These are phyloP conservation scores for Tringa solitaria DNA, from an alignment of 2,113 vertebrate species.

Conservation along the genomic window DNA sequence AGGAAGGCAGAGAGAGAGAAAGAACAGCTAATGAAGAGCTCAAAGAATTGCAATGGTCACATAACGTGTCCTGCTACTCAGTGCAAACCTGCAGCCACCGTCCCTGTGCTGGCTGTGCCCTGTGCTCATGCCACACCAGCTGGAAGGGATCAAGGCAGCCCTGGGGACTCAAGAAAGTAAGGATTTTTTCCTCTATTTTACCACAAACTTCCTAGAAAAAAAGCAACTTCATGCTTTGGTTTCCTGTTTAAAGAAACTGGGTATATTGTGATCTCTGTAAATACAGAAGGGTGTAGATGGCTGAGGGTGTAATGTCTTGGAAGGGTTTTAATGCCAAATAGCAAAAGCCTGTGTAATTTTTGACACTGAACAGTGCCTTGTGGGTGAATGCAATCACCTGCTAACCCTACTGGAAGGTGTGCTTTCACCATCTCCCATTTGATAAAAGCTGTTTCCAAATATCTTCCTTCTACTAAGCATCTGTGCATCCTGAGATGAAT, in stretches of 20 bases:
- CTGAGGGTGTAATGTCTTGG: not conserved
- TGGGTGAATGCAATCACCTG: not conserved
- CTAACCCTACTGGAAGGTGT: not conserved
- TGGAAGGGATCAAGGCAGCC: not conserved
- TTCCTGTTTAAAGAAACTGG: not conserved
- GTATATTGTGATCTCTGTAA: not conserved
- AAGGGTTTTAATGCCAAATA: not conserved
- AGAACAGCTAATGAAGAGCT: not conserved
- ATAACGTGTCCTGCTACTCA: fast-evolving
- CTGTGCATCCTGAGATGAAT: not conserved
- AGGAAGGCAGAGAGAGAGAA: not conserved
- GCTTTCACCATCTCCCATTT: not conserved
- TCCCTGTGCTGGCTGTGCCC: not conserved
- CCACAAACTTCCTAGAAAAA: not conserved
- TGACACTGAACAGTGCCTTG: not conserved
- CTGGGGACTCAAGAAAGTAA: not conserved
- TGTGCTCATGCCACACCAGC: not conserved
- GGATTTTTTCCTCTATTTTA: not conserved
- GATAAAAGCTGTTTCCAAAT: not conserved
- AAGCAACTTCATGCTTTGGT: not conserved
- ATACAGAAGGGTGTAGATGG: not conserved
- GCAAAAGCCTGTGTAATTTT: not conserved
- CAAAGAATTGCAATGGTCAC: not conserved
- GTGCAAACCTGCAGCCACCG: not conserved
- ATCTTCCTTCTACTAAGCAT: not conserved